Evolutionary conservation across 1,140 invertebrate genomes (phyloP).

Genomic region (Cyclina sinensis): DNA sequence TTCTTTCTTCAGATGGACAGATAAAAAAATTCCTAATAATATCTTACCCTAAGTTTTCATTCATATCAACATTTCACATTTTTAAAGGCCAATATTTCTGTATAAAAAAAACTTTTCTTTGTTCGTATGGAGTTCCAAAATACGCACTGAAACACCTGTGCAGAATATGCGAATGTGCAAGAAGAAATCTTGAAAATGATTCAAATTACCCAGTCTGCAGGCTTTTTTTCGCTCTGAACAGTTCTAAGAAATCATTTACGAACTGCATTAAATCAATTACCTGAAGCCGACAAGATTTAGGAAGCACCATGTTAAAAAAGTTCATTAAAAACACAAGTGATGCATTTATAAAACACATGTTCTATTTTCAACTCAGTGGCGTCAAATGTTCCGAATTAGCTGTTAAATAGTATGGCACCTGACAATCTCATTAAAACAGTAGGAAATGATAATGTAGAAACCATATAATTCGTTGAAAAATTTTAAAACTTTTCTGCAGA

Average conservation of each 20-base stretch:
- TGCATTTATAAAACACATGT: not conserved
- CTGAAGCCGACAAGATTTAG: too few species aligned
- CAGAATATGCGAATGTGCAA: too few species aligned
- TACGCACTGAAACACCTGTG: too few species aligned
- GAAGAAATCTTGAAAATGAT: too few species aligned
- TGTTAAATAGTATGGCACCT: not conserved
- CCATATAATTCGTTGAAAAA: not conserved
- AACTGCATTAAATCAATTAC: too few species aligned
- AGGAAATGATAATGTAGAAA: not conserved
- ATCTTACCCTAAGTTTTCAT: not conserved
- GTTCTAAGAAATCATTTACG: too few species aligned
- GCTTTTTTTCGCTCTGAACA: too few species aligned
- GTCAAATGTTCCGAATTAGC: not conserved
- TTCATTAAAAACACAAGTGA: constrained; percentile 3
- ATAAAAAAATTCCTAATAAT: not conserved
- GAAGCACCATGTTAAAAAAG: not conserved
- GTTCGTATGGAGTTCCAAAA: too few species aligned
- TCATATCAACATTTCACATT: not conserved
- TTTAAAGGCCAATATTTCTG: too few species aligned
- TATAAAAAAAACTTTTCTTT: too few species aligned
- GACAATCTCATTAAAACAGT: not conserved
- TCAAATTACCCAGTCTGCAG: not conserved
- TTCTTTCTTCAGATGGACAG: constrained; percentile 4
- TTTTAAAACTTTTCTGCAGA: not conserved
- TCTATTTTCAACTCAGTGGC: not conserved